A percentile compares a stretch with the other conserved stretches of the same genome.
Conservation (phyloP, 2,888 invertebrate genomes). For the Odontocolon sp. region DNA sequence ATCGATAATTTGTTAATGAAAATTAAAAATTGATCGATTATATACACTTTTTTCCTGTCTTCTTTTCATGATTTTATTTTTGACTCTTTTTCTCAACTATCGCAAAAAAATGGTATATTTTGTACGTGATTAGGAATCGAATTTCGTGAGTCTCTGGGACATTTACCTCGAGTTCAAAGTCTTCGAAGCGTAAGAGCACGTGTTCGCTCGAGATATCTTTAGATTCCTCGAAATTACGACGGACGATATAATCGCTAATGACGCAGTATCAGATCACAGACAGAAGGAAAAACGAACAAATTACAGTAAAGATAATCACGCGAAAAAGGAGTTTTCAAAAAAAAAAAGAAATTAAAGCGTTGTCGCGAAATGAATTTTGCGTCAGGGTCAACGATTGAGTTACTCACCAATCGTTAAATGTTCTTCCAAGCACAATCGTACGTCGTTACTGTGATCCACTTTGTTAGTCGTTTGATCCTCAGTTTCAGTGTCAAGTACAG, state of each 20-base stretch:
- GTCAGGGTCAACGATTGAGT: too few species aligned
- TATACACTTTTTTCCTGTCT: too few species aligned
- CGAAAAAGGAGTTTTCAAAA: neutral
- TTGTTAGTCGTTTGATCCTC: slow-evolving; percentile 62
- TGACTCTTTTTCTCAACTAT: too few species aligned
- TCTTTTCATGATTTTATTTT: too few species aligned
- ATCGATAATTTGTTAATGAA: too few species aligned
- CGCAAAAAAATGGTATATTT: too few species aligned
- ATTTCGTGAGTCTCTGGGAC: too few species aligned
- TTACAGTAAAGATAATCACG: too few species aligned
- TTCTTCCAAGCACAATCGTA: slow-evolving; percentile 69
- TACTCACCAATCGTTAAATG: slow-evolving; percentile 79
- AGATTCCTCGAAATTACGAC: neutral
- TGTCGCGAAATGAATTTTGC: neutral
- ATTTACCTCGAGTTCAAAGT: neutral
- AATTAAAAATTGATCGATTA: too few species aligned
- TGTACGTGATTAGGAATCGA: too few species aligned
- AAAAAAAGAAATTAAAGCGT: neutral
- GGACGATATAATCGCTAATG: slow-evolving; percentile 9
- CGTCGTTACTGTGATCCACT: slow-evolving; percentile 75
- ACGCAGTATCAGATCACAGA: neutral
- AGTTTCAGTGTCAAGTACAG: neutral
- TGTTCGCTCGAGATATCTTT: slow-evolving; percentile 5
- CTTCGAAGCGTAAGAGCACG: neutral
- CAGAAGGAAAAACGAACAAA: too few species aligned